phyloP scores from a whole-genome alignment of 2,113 vertebrate genomes.

The Mormyrus lacerda region DNA sequence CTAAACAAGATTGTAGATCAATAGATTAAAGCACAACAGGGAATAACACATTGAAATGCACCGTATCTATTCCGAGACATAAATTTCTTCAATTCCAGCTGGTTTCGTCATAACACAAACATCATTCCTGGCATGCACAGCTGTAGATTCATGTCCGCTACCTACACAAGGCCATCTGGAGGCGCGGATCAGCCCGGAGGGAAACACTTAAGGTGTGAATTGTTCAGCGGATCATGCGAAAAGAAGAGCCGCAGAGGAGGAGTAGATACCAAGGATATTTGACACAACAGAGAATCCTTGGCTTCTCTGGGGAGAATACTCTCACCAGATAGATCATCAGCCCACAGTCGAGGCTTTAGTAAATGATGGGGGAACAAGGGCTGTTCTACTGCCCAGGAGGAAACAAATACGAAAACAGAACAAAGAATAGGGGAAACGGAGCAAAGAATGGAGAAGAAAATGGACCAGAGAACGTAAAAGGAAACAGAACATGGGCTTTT shows the following conservation, averaged over 20 bases:
- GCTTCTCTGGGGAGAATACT: slow-evolving; percentile 18
- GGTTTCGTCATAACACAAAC: neutral
- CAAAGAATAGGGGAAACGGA: neutral
- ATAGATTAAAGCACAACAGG: neutral
- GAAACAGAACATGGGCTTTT: neutral
- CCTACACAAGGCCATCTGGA: neutral
- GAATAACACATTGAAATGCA: neutral
- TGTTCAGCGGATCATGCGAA: neutral
- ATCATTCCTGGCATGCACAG: neutral
- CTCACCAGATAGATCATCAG: neutral
- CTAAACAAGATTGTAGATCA: neutral
- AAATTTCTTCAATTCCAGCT: neutral
- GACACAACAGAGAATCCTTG: slow-evolving; percentile 33
- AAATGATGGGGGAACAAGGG: neutral
- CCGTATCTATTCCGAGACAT: neutral
- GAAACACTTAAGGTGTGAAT: neutral
- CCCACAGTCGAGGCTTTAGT: neutral
- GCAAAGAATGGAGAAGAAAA: neutral
- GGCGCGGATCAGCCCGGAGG: neutral
- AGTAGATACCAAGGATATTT: slow-evolving; percentile 13
- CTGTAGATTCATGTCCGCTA: neutral
- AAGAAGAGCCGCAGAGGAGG: neutral
- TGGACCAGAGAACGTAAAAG: neutral
- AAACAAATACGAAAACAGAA: neutral
- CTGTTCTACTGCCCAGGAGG: neutral